Evolutionary conservation across 1,140 invertebrate species (phyloP).

Genomic region (Anadara kagoshimensis): DNA sequence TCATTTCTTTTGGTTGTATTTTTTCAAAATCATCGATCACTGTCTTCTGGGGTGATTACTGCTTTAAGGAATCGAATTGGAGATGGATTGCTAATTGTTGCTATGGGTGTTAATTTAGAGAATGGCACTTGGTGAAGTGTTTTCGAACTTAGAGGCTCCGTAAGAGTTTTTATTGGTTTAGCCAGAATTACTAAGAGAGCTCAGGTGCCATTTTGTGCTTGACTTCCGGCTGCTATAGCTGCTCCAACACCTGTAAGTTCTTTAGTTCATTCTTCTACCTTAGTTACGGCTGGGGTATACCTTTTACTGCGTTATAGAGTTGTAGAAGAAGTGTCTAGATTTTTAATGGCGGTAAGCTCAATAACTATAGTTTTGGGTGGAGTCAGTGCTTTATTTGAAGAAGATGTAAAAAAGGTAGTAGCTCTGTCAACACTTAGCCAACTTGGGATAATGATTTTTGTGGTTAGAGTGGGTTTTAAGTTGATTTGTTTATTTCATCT

Average conservation of each 20-base stretch:
- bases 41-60: constrained; percentile 4
- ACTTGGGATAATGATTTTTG: constrained; percentile 80
- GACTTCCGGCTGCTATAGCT: constrained; percentile 82
- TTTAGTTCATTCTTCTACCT: constrained; percentile 84
- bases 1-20: too few relatives aligned
- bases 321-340: neutral
- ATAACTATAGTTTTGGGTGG: constrained; percentile 37
- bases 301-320: constrained; percentile 77
- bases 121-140: constrained; percentile 65
- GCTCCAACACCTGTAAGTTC: constrained; percentile 82
- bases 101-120: constrained; percentile 8
- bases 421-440: constrained; percentile 83
- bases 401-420: constrained; percentile 75
- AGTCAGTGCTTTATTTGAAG: constrained; percentile 21
- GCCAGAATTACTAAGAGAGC: constrained; percentile 83
- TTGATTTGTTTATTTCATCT: constrained; percentile 79
- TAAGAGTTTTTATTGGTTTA: too few relatives aligned
- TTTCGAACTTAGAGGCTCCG: constrained; percentile 76
- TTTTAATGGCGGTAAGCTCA: constrained; percentile 42
- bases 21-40: too few relatives aligned
- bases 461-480: constrained; percentile 73
- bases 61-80: constrained; percentile 1
- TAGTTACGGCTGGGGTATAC: constrained; percentile 83
- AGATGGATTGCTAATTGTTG: constrained; percentile 15
- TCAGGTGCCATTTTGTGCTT: constrained; percentile 83